Conservation (phyloP, 2,797 vertebrate genomes). For the Ctenosaura bakeri region DNA sequence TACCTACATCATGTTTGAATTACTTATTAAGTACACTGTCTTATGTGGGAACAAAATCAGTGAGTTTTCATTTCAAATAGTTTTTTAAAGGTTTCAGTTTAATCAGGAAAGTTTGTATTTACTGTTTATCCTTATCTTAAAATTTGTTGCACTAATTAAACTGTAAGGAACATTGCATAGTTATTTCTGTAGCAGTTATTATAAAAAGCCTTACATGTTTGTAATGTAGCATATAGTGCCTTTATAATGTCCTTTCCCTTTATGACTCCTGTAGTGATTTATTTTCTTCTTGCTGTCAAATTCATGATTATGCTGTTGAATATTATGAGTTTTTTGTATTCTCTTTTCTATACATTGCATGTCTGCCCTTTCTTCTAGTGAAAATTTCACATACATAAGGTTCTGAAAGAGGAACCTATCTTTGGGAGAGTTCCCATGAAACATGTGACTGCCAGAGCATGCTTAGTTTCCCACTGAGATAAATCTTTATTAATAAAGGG, state of each 20-base stretch:
- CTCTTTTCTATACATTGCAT: neutral
- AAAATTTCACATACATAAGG: neutral
- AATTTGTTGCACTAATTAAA: neutral
- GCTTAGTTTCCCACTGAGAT: neutral
- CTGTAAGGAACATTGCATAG: neutral
- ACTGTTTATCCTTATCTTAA: neutral
- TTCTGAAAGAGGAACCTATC: neutral
- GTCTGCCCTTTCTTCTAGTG: neutral
- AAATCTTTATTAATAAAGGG: neutral
- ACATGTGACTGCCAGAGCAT: neutral
- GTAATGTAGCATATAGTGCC: neutral
- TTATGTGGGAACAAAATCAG: neutral
- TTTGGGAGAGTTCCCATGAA: neutral
- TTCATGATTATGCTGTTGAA: neutral
- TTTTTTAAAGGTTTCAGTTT: neutral
- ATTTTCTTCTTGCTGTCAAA: neutral
- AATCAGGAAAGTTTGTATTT: neutral
- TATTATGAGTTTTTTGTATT: neutral
- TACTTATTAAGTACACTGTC: slow-evolving; percentile 15
- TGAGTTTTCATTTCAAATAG: neutral
- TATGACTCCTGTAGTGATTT: neutral
- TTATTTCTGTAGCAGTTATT: neutral
- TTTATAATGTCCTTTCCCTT: neutral
- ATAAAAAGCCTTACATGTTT: neutral
- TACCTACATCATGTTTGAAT: neutral